Evolutionary conservation across 2,113 vertebrate genomes (phyloP).

Genomic region (Tetrax tetrax): DNA sequence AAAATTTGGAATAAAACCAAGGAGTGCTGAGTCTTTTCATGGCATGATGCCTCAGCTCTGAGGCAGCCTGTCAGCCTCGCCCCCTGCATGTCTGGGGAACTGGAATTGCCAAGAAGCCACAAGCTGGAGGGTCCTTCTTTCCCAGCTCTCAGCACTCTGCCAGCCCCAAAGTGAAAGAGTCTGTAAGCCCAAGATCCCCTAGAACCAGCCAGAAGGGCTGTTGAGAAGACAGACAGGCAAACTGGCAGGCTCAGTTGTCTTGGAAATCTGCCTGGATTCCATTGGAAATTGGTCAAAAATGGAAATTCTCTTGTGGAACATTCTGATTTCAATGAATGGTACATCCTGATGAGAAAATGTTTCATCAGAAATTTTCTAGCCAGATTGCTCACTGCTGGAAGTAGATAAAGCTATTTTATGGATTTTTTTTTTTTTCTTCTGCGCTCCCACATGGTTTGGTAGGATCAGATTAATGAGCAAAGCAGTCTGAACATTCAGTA

Average conservation of each 20-base stretch:
- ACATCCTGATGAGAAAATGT: slow-evolving; percentile 11
- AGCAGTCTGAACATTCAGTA: background rate
- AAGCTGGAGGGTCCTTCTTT: background rate
- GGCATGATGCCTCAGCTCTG: background rate
- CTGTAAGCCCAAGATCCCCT: background rate
- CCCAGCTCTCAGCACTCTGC: background rate
- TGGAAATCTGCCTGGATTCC: slow-evolving; percentile 48
- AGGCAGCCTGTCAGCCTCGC: background rate
- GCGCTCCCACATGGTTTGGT: background rate
- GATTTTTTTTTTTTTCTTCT: background rate
- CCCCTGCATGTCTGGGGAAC: background rate
- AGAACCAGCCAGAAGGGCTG: background rate
- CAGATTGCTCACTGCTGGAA: background rate
- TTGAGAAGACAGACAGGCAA: slow-evolving; percentile 1
- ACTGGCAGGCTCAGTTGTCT: slow-evolving; percentile 1
- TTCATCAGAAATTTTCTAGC: background rate
- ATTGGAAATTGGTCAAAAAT: slow-evolving; percentile 47
- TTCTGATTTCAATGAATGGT: slow-evolving; percentile 15
- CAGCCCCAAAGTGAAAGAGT: background rate
- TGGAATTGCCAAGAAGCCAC: background rate
- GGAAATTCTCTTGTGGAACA: slow-evolving; percentile 32
- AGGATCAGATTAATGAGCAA: background rate
- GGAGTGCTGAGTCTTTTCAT: background rate
- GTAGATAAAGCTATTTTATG: background rate
- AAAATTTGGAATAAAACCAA: background rate